Conservation (phyloP, 2,888 invertebrate genomes). For the Drosophila kambysellisi region DNA sequence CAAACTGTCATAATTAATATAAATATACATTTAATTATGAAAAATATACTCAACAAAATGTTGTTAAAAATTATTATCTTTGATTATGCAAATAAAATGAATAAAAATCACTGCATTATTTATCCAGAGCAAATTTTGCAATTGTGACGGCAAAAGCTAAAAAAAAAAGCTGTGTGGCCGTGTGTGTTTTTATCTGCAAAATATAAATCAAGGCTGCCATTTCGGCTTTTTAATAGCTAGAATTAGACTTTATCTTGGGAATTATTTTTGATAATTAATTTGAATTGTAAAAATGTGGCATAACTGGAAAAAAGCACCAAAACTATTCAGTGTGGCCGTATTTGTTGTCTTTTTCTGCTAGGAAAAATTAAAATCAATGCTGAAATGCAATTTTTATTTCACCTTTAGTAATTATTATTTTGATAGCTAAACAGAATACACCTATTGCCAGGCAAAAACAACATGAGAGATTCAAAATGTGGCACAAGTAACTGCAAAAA, state of each 20-base stretch:
- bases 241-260: not conserved
- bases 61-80: conserved; percentile 22
- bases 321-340: not conserved
- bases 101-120: conserved; percentile 2
- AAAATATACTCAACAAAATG: conserved; percentile 15
- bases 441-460: conserved; percentile 26
- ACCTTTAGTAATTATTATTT: not conserved
- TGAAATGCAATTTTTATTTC: not conserved
- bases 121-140: not conserved
- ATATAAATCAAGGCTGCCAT: not conserved
- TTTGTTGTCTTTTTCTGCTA: not conserved
- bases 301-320: not conserved
- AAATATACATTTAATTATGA: conserved; percentile 4
- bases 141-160: not conserved
- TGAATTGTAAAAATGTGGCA: not conserved
- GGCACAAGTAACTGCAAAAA: conserved; percentile 74
- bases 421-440: conserved; percentile 29
- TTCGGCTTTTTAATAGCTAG: too few relatives aligned
- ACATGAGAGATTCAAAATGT: conserved; percentile 69
- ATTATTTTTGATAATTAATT: not conserved
- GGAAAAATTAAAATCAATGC: too few relatives aligned
- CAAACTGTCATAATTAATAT: not conserved
- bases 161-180: not conserved
- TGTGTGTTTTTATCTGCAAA: not conserved
- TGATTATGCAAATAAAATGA: conserved; percentile 9